These are phyloP conservation scores for Isotomurus palustris DNA, from an alignment of 2,888 invertebrate species.

Conservation along the genomic window DNA sequence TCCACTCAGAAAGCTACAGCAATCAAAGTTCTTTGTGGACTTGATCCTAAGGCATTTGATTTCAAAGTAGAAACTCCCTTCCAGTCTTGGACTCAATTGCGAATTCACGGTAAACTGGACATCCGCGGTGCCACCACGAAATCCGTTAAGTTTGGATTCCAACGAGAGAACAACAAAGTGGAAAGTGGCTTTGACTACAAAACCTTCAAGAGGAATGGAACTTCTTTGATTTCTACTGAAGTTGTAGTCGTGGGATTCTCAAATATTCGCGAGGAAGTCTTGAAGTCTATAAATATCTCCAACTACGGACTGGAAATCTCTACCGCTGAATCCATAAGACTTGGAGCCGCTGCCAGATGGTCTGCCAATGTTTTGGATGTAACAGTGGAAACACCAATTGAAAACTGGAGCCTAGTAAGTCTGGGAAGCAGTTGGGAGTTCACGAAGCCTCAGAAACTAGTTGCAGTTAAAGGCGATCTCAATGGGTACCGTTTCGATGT, in stretches of 20 bases:
- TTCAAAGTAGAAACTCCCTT: slow-evolving; percentile 36
- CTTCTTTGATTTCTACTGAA: slow-evolving; percentile 15
- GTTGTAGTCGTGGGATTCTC: slow-evolving; percentile 24
- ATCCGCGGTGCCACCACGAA: slow-evolving; percentile 14
- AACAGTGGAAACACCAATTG: slow-evolving; percentile 40
- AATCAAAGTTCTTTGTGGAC: slow-evolving; percentile 21
- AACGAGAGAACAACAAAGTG: slow-evolving; percentile 21
- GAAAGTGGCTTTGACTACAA: slow-evolving; percentile 24
- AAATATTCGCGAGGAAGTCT: not conserved
- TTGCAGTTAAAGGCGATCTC: slow-evolving; percentile 16
- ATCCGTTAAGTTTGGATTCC: slow-evolving; percentile 17
- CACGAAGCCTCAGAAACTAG: too few relatives aligned
- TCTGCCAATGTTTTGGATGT: slow-evolving; percentile 24
- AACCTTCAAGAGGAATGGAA: slow-evolving; percentile 19
- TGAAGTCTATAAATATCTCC: slow-evolving; percentile 4
- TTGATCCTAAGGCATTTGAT: slow-evolving; percentile 30
- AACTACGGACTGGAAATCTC: slow-evolving; percentile 16
- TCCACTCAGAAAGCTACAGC: slow-evolving; percentile 10
- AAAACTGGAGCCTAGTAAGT: slow-evolving; percentile 32
- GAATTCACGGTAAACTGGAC: slow-evolving; percentile 23
- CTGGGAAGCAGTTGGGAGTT: too few relatives aligned
- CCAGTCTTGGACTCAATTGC: slow-evolving; percentile 26
- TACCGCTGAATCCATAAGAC: slow-evolving; percentile 10
- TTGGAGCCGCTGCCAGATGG: slow-evolving; percentile 23
- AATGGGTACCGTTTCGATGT: slow-evolving; percentile 27